These are phyloP conservation scores for Vireo altiloquus DNA, from an alignment of 2,113 vertebrate genomes.

Conservation along the genomic window DNA sequence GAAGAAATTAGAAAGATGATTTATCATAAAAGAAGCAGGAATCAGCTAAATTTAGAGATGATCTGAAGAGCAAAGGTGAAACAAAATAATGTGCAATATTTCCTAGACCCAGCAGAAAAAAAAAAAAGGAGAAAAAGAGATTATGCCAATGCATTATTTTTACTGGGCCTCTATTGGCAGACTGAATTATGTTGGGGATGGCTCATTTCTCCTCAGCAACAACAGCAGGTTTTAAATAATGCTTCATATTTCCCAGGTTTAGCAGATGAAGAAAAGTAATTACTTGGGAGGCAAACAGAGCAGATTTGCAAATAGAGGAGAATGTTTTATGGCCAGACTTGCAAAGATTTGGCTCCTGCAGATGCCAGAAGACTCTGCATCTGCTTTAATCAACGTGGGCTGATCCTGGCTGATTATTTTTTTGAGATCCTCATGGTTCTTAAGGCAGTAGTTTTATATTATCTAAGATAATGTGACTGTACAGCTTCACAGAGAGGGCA, in stretches of 20 bases:
- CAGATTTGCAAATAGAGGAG: constrained; percentile 46
- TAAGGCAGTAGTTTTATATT: neutral
- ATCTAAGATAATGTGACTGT: neutral
- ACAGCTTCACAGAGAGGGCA: neutral
- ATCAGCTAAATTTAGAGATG: neutral
- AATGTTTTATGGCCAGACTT: constrained; percentile 33
- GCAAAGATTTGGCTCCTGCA: constrained; percentile 28
- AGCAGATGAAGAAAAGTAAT: constrained; percentile 27
- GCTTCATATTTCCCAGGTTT: constrained; percentile 18
- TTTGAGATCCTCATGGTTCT: neutral
- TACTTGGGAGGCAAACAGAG: constrained; percentile 16
- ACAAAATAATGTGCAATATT: neutral
- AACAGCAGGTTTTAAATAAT: constrained; percentile 32
- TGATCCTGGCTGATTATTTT: constrained; percentile 10
- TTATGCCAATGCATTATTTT: neutral
- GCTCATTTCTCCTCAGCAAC: neutral
- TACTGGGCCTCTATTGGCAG: neutral
- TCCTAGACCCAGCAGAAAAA: neutral
- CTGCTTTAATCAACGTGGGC: constrained; percentile 17
- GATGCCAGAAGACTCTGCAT: constrained; percentile 4
- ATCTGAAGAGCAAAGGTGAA: neutral
- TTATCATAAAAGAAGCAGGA: neutral
- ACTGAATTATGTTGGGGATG: neutral
- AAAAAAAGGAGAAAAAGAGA: neutral
- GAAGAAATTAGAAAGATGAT: neutral